Base-by-base conservation (phyloP, 37 sponge, comb jelly and placozoan genomes). In the Spongilla lacustris region DNA sequence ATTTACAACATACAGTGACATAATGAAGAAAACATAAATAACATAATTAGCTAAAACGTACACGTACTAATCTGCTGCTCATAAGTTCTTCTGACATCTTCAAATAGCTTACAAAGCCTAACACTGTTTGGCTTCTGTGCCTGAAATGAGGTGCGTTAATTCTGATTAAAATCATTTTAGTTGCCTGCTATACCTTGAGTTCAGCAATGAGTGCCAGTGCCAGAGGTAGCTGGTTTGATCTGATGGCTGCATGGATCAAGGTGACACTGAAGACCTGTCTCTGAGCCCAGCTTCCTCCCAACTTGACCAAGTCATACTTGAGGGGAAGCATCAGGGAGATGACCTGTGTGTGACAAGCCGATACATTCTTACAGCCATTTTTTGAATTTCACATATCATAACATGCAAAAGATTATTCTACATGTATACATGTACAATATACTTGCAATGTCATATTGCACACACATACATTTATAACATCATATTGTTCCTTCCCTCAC, bases 231-330 rank as follows among this genome's bases (percentile, higher is more conserved):
- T 95, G 68, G 66, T 89, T 86, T 41, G 92, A 87, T 29, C 84
- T 83, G 66, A 90, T 86, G 74, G 96, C 96, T 70, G 96, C 96
- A 31, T 92, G 83, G 67, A 95, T 89, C 48, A 91, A 68, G 38
- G 96, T 95, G 67, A 87, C 23, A 30, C 71, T 68, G 74, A 95
- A 85, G 28, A 92, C 93, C 36, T 95, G 96, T 84, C 96, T 86
- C 88, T 95, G 96, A 36, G 93, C 96, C 91, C 91, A 92, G 67
- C 96, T 95, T 26, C 96, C 92, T 23, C 96, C 96, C 23, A 95
- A 14, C 12, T 58, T 28, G 26, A 66, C 41, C 49, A 90, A 66
- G 75, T 92, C 79, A 50, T 89, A 87, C 26, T 91, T 71, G 68
- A 89, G 74, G 35, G 96, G 96, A 19, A 95, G 72, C 81, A 95